Evolutionary conservation across 1,140 invertebrate genomes (phyloP), one percentile per base, ranked within the genome.

Genomic region (Leptoteleia sp.): DNA sequence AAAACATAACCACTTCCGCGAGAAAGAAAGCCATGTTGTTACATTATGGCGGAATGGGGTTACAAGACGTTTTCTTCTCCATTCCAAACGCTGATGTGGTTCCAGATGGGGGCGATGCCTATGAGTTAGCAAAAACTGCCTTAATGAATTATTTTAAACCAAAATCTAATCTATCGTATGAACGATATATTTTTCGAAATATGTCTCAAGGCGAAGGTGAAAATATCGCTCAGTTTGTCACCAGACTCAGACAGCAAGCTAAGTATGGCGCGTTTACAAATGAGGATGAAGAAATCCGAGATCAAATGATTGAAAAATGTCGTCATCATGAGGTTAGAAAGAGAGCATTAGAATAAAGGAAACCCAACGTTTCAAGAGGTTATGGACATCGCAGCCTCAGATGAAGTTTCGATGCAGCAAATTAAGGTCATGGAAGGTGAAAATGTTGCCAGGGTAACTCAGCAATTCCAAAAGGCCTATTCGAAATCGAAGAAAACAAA

Each of bases 31-130:
- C 59, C 0, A 38, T 31, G 11, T 1, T 62, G n/a, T 9, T 65
- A 12, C 47, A 52, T 13, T 19, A 12, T 0, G 83, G 82, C 0
- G 83, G 84, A 7, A 29, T 76, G 1, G 79, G 84, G 27, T 43
- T 85, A n/a, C 83, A 85, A 55, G 80, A 85, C 31, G 61, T 83
- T 25, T 82, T 78, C 22, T 85, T 78, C 64, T 42, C 65, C 1
- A 55, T 85, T 7, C 76, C 81, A 16, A 64, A 43, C 3, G 84
- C 80, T 9, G 59, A 78, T n/a, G 33, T 13, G 0, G 62, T 73
- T 0, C 15, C 5, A 0, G 52, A 27, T 17, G 37, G 3, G 1
- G 73, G 54, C 13, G 42, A 81, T 27, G 59, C 64, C 3, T 81
- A 70, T 15, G 8, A 35, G 2, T 52, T 47, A 37, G 71, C 81